Evolutionary conservation across 2,888 invertebrate species (phyloP).

Genomic region (Dorcus hopei): DNA sequence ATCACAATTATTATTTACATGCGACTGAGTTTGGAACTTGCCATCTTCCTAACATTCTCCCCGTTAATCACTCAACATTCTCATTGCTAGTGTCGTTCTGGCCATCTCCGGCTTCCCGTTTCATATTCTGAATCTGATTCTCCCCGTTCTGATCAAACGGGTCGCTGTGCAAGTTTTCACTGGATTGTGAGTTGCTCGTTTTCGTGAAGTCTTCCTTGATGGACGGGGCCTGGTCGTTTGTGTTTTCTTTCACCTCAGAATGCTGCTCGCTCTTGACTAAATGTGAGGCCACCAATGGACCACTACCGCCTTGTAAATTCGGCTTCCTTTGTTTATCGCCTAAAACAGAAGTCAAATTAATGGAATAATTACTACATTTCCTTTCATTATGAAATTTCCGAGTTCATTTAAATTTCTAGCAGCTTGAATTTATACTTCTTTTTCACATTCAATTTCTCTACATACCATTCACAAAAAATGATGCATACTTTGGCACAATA

Average conservation of each 20-base stretch:
- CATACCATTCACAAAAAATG: too few species aligned
- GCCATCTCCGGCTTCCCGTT: conserved; percentile 56
- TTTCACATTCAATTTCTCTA: too few species aligned
- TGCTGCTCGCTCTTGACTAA: conserved; percentile 36
- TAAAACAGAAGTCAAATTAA: conserved; percentile 15
- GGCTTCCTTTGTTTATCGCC: conserved; percentile 46
- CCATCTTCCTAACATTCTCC: background rate
- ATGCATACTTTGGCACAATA: too few species aligned
- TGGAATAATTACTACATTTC: too few species aligned
- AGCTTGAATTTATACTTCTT: too few species aligned
- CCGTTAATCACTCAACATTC: conserved; percentile 36
- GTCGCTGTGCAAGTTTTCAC: conserved; percentile 27
- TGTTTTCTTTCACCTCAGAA: conserved; percentile 16
- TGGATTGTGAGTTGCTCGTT: conserved; percentile 35
- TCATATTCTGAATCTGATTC: conserved; percentile 51
- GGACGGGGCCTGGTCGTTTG: conserved; percentile 16
- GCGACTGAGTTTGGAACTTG: conserved; percentile 1
- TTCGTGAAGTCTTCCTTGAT: conserved; percentile 40
- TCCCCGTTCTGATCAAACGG: conserved; percentile 31
- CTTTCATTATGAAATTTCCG: too few species aligned
- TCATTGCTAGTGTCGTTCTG: conserved; percentile 40
- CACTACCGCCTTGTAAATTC: conserved; percentile 34
- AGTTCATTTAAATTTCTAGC: too few species aligned
- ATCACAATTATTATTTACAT: conserved; percentile 14
- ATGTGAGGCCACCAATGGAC: conserved; percentile 25